Evolutionary conservation across 2,888 invertebrate species (phyloP), one percentile per base, ranked within the genome.

Genomic region (Colostygia pectinataria): DNA sequence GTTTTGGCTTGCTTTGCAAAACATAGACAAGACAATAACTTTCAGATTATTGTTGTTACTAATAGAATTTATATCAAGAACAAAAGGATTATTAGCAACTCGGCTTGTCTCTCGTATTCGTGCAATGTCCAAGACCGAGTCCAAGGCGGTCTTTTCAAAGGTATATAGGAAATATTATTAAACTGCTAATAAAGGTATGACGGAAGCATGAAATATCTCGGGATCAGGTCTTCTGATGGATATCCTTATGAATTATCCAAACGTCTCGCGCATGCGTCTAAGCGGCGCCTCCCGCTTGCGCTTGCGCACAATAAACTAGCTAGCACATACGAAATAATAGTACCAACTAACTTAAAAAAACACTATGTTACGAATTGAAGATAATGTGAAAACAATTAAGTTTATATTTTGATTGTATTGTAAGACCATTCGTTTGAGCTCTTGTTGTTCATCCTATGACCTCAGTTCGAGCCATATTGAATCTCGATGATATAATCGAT

Each of bases 171-270:
- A 56, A 59, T 66, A 68, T 67, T 72, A 15, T 15, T n/a, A 68
- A 61, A 65, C 54, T 64, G 56, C 76, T 77, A 64, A 76, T 77
- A 79, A 75, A 66, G 77, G 77, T 66, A 51, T 56, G 71, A 76
- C 78, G 82, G 83, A 85, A 83, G 75, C 69, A 46, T 56, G 59
- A 61, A n/a, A n/a, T 66, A 60, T 61, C 64, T 63, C 68, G 60
- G 60, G 63, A 49, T 38, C 41, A 49, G 38, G 41, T 53, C 57
- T 55, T 55, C 53, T 61, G 63, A 70, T 65, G 68, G 71, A 69
- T 66, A 68, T 73, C 74, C 79, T 85, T 80, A 89, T 89, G 88
- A 89, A 89, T 88, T 85, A 89, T 78, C 85, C 87, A 88, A 85
- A 76, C 68, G 45, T 45, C 45, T 51, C 41, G 75, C 59, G 59